Conservation (phyloP, 1,140 invertebrate species). For the Drosophila tristis region DNA sequence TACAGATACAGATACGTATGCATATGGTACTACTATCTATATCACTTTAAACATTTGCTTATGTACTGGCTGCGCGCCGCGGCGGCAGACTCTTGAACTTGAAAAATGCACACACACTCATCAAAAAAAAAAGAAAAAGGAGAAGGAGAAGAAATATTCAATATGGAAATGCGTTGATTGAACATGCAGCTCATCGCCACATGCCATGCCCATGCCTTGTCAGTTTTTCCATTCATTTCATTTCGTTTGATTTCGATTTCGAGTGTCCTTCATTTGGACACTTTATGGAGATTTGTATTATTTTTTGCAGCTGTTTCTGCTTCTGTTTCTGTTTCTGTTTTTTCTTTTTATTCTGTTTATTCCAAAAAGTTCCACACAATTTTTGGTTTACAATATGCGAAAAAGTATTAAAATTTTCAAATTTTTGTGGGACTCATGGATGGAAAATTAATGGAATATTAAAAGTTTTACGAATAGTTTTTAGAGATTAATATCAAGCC, state of each 20-base stretch:
- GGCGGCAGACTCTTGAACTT: constrained; percentile 31
- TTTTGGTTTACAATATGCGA: neutral
- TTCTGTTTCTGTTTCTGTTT: neutral
- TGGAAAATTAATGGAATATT: neutral
- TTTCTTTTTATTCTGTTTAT: neutral
- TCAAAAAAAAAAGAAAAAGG: neutral
- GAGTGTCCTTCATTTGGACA: constrained; percentile 1
- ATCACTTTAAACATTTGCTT: constrained; percentile 50
- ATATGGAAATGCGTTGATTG: constrained; percentile 30
- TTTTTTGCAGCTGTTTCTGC: neutral
- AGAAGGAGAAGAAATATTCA: neutral
- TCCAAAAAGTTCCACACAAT: neutral
- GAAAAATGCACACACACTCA: constrained; percentile 16
- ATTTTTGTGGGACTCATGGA: neutral
- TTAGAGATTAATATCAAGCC: no score
- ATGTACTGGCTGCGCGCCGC: neutral
- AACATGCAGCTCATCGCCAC: constrained; percentile 1
- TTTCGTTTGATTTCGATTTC: constrained; percentile 4
- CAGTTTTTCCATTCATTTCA: no score
- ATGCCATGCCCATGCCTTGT: no score
- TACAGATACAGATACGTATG: constrained; percentile 11
- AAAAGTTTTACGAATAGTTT: no score
- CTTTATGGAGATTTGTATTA: constrained; percentile 2
- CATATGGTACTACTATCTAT: constrained; percentile 36
- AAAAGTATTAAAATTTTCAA: neutral